A percentile compares a stretch with the other conserved stretches of the same genome.
Evolutionary conservation across 2,113 vertebrate genomes (phyloP).

Genomic region (Vidua chalybeata): DNA sequence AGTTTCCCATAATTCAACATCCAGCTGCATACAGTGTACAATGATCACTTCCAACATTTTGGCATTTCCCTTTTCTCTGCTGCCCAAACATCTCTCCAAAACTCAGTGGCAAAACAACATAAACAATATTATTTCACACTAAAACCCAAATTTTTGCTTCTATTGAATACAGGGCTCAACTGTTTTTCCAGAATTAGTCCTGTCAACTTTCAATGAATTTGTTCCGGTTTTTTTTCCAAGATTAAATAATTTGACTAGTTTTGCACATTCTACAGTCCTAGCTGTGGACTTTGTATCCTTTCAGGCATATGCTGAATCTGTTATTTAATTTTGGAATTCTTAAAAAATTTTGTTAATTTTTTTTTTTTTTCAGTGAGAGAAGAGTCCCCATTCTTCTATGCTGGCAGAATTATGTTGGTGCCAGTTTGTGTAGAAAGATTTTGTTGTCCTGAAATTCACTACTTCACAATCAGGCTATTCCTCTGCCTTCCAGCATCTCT

Average conservation of each 20-base stretch:
- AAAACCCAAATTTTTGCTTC: not conserved
- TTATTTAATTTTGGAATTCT: not conserved
- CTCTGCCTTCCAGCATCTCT: not conserved
- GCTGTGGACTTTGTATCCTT: not conserved
- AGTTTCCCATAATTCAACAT: not conserved
- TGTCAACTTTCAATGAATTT: not conserved
- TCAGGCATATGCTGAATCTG: not conserved
- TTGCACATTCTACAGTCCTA: not conserved
- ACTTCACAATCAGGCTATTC: not conserved
- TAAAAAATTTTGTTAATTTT: not conserved
- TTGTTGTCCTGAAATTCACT: not conserved
- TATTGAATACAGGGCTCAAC: not conserved
- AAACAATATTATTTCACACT: not conserved
- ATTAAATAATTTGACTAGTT: not conserved
- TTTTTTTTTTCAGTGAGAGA: not conserved
- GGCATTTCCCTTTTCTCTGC: not conserved
- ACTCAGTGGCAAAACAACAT: not conserved
- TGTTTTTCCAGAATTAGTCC: not conserved
- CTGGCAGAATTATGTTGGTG: not conserved
- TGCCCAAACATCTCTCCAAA: not conserved
- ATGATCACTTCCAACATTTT: not conserved
- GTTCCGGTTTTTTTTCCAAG: not conserved
- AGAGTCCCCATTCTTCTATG: not conserved
- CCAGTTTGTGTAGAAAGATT: not conserved
- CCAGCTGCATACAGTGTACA: not conserved